A percentile compares a stretch with the other conserved stretches of the same genome.
Evolutionary conservation across 2,888 invertebrate species (phyloP).

Genomic region (Coleophora flavipennella): DNA sequence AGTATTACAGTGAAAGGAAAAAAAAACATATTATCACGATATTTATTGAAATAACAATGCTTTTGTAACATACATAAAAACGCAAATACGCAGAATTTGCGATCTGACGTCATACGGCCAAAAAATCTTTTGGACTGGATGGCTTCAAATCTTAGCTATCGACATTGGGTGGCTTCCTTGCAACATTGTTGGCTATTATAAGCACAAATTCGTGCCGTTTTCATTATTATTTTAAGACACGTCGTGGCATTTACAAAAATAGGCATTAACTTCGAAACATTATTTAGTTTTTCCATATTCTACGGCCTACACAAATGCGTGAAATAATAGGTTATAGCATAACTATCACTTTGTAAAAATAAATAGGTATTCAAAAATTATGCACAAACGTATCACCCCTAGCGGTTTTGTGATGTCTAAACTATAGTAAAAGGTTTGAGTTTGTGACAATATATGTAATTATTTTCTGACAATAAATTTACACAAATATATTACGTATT

Average conservation of each 20-base stretch:
- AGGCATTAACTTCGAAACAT: not conserved
- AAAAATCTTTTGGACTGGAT: no score
- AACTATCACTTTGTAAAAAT: not conserved
- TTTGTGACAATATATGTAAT: no score
- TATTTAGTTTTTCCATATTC: no score
- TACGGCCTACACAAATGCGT: no score
- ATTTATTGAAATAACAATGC: slow-evolving; percentile 66
- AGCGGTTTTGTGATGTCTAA: no score
- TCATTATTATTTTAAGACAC: slow-evolving; percentile 7
- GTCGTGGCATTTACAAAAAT: slow-evolving; percentile 8
- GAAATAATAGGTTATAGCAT: no score
- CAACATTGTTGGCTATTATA: slow-evolving; percentile 15
- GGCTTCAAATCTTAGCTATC: slow-evolving; percentile 14
- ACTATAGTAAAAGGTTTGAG: no score
- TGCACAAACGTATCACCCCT: not conserved
- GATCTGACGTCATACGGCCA: no score
- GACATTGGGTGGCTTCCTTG: slow-evolving; percentile 24
- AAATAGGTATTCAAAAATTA: not conserved
- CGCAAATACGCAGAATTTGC: slow-evolving; percentile 36
- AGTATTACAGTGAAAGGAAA: no score
- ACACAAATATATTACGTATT: no score
- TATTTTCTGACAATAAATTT: no score
- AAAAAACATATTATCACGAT: slow-evolving; percentile 24
- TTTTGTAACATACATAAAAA: slow-evolving; percentile 54
- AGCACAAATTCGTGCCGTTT: not conserved